phyloP scores from a whole-genome alignment of 2,113 vertebrate genomes.

The Cygnus atratus region DNA sequence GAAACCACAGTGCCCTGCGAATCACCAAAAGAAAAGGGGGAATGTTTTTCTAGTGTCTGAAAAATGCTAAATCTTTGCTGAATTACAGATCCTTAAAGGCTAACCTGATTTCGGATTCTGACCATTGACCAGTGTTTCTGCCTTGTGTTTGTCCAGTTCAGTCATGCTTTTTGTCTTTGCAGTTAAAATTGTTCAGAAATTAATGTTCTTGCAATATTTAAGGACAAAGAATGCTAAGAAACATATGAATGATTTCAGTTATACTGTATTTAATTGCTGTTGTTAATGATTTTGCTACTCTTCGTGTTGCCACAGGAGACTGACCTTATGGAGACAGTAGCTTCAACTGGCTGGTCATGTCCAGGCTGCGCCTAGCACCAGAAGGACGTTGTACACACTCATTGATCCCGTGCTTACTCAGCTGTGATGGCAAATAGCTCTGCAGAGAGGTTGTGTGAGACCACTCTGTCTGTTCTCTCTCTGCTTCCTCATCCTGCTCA shows the following conservation, averaged over 20 bases:
- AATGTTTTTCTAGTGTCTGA: neutral
- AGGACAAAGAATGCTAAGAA: neutral
- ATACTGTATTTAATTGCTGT: neutral
- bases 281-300: neutral
- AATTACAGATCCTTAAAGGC: neutral
- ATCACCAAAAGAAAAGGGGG: neutral
- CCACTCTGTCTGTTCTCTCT: neutral
- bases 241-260: neutral
- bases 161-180: neutral
- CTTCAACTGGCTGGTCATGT: neutral
- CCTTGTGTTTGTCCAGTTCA: neutral
- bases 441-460: rapidly evolving
- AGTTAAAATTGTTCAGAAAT: neutral
- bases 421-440: neutral
- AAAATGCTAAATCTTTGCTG: neutral
- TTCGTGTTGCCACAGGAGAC: neutral
- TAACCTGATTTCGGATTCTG: neutral
- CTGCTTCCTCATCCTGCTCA: neutral
- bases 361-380: neutral
- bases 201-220: neutral
- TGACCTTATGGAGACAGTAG: neutral
- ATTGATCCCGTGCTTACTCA: neutral
- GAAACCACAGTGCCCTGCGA: neutral
- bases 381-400: rapidly evolving
- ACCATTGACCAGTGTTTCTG: neutral